Evolutionary conservation across 30 jellyfish, hydroid and myxozoan genomes (phyloP), one percentile per base, ranked within the genome.

Genomic region (Pseudorhiza aurosa): DNA sequence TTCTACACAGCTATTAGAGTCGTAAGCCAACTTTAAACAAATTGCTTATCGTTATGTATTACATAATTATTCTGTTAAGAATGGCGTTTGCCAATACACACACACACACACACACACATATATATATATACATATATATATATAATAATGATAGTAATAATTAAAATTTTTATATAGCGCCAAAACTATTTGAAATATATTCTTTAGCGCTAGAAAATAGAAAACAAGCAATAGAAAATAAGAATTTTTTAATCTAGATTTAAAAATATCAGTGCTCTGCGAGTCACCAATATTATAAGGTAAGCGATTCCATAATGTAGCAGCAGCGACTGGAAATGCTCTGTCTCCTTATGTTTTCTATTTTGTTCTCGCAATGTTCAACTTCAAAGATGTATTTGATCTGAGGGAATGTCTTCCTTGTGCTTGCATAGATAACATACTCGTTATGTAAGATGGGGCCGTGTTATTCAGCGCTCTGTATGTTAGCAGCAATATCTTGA

Each of bases 311-410:
- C 65, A 68, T 22, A 68, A 68, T 68, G 65, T 68, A 26, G 81
- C 81, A 36, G 65, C 81, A 68, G 81, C 81, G 65, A 68, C 81
- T 68, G 81, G 65, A 39, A 68, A 68, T 68, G 65, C 55, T 68
- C 65, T 22, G 81, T 68, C 81, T 37, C 46, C 65, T 0, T 65
- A 19, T 63, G 73, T 9, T 58, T 58, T 63, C n/a, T 47, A 6
- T 6, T 47, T 47, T 47, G 71, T 57, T 57, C 19, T 57, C 45
- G 42, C 42, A 57, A 57, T 57, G 19, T 57, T 57, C 42, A 57
- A 57, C 42, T 57, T 6, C 40, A 10, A 57, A 57, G 71, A 57
- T 57, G 40, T 8, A 25, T 57, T 57, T 9, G 45, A 57, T n/a
- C 71, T 22, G 71, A 57, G 71, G 45, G 71, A 57, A 22, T 57